phyloP scores from a whole-genome alignment of 2,888 invertebrate genomes.

The Harpagoxenus sublaevis region DNA sequence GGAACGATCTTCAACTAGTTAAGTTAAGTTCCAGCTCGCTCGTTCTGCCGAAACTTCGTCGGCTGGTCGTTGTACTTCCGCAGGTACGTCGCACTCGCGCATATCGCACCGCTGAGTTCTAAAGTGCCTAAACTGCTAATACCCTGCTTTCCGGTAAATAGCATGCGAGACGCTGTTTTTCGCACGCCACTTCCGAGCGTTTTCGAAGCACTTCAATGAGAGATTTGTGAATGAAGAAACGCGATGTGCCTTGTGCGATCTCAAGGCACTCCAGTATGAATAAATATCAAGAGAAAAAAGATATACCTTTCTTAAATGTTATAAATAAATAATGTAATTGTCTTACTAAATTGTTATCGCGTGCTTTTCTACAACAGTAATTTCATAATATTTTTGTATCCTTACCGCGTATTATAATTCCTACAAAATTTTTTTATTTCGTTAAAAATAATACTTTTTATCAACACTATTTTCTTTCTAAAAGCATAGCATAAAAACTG shows the following conservation, averaged over 20 bases:
- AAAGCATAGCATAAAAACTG: neutral
- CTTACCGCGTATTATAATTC: neutral
- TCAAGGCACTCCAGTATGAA: neutral
- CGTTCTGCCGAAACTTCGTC: conserved; percentile 75
- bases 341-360: neutral
- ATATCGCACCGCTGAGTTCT: conserved; percentile 74
- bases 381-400: neutral
- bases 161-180: conserved; percentile 63
- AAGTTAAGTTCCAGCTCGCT: conserved; percentile 72
- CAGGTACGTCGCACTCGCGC: conserved; percentile 75
- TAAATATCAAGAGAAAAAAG: conserved; percentile 50
- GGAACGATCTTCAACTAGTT: conserved; percentile 77
- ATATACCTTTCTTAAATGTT: conserved; percentile 35
- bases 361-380: neutral
- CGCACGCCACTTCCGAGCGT: neutral
- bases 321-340: neutral
- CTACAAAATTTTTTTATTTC: neutral
- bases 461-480: neutral
- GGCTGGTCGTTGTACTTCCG: conserved; percentile 74
- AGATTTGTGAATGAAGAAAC: neutral
- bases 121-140: conserved; percentile 74
- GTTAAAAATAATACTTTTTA: neutral
- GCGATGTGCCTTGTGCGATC: neutral
- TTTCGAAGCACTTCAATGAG: neutral
- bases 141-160: conserved; percentile 70